Evolutionary conservation across 2,797 vertebrate genomes (phyloP).

Genomic region (Argentina silus): DNA sequence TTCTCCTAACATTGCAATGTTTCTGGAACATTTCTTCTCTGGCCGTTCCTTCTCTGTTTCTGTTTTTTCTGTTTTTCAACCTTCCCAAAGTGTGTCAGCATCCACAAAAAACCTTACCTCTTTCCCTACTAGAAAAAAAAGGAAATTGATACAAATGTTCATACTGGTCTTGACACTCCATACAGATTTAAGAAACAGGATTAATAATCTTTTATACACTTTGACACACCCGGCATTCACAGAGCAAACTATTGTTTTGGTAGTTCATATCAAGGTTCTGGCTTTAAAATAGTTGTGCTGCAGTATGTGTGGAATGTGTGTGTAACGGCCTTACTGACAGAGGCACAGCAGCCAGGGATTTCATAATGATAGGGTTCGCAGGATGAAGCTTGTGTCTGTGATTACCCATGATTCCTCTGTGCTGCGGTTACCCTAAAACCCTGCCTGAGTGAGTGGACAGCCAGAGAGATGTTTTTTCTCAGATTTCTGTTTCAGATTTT

Average conservation of each 20-base stretch:
- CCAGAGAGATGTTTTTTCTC: slow-evolving; percentile 23
- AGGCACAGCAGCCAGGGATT: slow-evolving; percentile 36
- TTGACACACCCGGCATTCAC: background rate
- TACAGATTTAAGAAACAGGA: too few relatives aligned
- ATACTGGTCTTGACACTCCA: too few relatives aligned
- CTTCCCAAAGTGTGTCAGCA: slow-evolving; percentile 9
- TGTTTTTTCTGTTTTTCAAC: slow-evolving; percentile 26
- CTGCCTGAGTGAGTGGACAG: slow-evolving; percentile 40
- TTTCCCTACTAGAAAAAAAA: too few relatives aligned
- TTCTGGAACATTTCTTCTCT: background rate
- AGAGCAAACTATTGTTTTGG: slow-evolving; percentile 4
- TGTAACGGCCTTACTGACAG: slow-evolving; percentile 27
- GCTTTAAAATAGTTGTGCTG: background rate
- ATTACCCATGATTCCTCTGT: slow-evolving; percentile 70
- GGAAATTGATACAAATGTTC: too few relatives aligned
- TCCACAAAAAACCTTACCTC: background rate
- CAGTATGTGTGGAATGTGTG: slow-evolving; percentile 62
- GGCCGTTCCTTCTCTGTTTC: slow-evolving; percentile 7
- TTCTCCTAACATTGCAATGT: slow-evolving; percentile 34
- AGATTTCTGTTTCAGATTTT: background rate
- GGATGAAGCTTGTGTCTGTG: slow-evolving; percentile 46
- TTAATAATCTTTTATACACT: background rate
- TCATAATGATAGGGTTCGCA: slow-evolving; percentile 67
- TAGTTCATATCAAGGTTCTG: slow-evolving; percentile 25
- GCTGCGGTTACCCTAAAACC: slow-evolving; percentile 54